These are phyloP conservation scores for Euphydryas editha DNA, from an alignment of 2,888 invertebrate genomes.

Conservation along the genomic window DNA sequence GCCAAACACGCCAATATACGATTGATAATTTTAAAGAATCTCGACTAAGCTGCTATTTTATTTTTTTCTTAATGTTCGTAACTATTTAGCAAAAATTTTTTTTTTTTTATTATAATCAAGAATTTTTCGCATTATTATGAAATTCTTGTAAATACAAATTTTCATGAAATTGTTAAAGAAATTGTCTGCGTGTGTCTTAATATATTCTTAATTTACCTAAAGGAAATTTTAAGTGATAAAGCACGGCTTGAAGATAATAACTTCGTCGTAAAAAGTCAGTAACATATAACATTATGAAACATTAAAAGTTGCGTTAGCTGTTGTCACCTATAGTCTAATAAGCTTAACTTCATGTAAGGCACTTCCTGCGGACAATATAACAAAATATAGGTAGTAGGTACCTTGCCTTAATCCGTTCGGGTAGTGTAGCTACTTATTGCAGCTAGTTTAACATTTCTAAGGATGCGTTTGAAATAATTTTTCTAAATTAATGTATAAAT, in stretches of 20 bases:
- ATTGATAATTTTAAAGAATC: too few species aligned
- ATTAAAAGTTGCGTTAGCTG: neutral
- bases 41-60: too few species aligned
- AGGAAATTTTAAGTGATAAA: neutral
- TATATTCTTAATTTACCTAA: too few species aligned
- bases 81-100: too few species aligned
- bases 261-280: neutral
- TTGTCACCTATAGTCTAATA: neutral
- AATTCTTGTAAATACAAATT: too few species aligned
- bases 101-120: too few species aligned
- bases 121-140: too few species aligned
- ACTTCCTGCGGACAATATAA: slow-evolving; percentile 13
- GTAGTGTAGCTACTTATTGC: slow-evolving; percentile 20
- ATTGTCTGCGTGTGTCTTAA: too few species aligned
- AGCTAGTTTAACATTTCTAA: slow-evolving; percentile 27
- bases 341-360: slow-evolving; percentile 15
- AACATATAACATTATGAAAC: neutral
- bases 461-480: slow-evolving; percentile 25
- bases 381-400: too few species aligned
- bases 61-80: too few species aligned
- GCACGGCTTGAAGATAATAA: neutral
- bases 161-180: too few species aligned
- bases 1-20: too few species aligned
- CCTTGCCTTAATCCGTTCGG: slow-evolving; percentile 2
- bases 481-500: slow-evolving; percentile 22